Conservation (phyloP, 64 coral and sea anemone genomes). For the Montipora cactus region DNA sequence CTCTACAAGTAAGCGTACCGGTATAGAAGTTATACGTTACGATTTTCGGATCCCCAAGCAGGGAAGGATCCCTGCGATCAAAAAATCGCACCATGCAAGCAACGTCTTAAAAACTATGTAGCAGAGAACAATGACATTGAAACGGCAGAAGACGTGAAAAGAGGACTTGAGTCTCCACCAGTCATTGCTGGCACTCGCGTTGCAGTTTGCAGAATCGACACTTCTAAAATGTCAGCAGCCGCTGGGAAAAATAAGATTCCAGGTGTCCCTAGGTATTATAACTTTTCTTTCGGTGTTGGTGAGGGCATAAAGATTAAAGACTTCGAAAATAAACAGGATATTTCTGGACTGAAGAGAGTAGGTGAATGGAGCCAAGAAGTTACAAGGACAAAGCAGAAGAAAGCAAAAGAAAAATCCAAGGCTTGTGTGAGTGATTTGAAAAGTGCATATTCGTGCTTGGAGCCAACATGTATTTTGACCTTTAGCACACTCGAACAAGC, state of each 20-base stretch:
- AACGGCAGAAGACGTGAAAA: neutral
- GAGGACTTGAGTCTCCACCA: neutral
- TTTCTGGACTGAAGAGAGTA: no score
- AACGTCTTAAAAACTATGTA: neutral
- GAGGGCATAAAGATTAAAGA: no score
- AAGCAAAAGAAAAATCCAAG: neutral
- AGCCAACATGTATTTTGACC: neutral
- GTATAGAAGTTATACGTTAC: neutral
- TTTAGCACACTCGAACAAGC: neutral
- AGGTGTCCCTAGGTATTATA: neutral
- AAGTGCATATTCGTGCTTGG: neutral
- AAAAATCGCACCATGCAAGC: neutral
- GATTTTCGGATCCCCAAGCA: conserved; percentile 45
- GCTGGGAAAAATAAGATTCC: conserved; percentile 16
- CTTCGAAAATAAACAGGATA: no score
- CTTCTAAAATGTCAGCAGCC: neutral
- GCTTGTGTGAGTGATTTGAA: neutral
- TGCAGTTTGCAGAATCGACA: neutral
- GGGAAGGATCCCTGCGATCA: conserved; percentile 58
- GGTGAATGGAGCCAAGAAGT: no score
- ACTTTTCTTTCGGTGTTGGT: no score
- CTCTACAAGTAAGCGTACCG: neutral
- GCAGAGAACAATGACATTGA: neutral
- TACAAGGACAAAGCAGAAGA: neutral
- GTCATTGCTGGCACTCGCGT: neutral